Conservation (phyloP, 2,113 vertebrate genomes). For the Cochlearius cochlearius region DNA sequence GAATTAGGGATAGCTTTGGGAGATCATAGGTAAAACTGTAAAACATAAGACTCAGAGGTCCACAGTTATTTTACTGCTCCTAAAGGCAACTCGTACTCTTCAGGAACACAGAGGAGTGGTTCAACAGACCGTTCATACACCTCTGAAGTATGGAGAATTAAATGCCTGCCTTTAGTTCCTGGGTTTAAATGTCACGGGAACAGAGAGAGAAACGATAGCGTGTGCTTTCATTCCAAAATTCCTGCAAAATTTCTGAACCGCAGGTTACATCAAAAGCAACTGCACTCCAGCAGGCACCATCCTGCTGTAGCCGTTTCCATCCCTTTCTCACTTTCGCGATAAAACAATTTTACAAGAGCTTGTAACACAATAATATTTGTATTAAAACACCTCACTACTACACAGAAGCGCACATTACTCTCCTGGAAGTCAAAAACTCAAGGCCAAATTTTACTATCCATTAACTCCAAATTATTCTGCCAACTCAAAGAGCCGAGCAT, state of each 20-base stretch:
- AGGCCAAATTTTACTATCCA: not conserved
- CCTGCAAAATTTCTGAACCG: not conserved
- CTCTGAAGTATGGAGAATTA: not conserved
- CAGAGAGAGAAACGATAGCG: not conserved
- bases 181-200: not conserved
- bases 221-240: not conserved
- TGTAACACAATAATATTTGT: not conserved
- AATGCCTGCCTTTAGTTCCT: conserved; percentile 24
- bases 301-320: not conserved
- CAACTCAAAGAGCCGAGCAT: not conserved
- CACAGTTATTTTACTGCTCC: not conserved
- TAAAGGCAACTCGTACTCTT: not conserved
- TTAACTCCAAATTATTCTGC: not conserved
- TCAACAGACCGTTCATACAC: not conserved
- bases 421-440: not conserved
- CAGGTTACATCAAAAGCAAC: not conserved
- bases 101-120: not conserved
- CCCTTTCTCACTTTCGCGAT: not conserved
- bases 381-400: not conserved
- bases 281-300: not conserved
- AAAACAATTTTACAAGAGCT: not conserved
- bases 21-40: not conserved
- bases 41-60: not conserved
- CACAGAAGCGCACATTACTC: not conserved
- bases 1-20: not conserved